These are phyloP conservation scores for Cyprinodon tularosa DNA, from an alignment of 2,113 vertebrate species.

Conservation along the genomic window DNA sequence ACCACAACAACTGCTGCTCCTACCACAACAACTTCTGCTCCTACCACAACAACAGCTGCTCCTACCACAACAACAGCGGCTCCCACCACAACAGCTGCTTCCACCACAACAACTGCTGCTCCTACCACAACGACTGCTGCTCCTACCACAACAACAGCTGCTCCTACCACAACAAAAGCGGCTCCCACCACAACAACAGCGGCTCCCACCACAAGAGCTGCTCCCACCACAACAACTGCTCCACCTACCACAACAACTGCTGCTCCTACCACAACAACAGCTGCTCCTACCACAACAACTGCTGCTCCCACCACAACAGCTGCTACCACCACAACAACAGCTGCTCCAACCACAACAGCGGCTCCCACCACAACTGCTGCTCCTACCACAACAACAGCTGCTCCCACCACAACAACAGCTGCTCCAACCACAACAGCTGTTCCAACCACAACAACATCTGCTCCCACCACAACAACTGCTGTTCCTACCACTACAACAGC, in stretches of 20 bases:
- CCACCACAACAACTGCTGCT: background rate
- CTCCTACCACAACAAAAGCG: no score
- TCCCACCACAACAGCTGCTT: no score
- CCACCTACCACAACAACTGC: background rate
- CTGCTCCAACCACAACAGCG: background rate
- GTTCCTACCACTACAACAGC: no score
- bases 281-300: no score
- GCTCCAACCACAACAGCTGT: background rate
- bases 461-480: background rate
- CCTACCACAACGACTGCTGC: background rate
- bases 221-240: background rate
- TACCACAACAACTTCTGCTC: no score
- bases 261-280: background rate
- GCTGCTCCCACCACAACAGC: no score
- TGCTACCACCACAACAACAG: background rate
- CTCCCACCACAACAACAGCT: no score
- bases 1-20: no score
- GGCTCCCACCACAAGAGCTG: background rate
- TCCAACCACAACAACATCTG: background rate
- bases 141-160: background rate
- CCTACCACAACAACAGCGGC: background rate
- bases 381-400: background rate
- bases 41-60: no score
- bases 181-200: background rate
- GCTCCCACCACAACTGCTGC: background rate